Evolutionary conservation across 2,113 vertebrate genomes (phyloP), one percentile per base, ranked within the genome.

Genomic region (Halichoerus grypus): DNA sequence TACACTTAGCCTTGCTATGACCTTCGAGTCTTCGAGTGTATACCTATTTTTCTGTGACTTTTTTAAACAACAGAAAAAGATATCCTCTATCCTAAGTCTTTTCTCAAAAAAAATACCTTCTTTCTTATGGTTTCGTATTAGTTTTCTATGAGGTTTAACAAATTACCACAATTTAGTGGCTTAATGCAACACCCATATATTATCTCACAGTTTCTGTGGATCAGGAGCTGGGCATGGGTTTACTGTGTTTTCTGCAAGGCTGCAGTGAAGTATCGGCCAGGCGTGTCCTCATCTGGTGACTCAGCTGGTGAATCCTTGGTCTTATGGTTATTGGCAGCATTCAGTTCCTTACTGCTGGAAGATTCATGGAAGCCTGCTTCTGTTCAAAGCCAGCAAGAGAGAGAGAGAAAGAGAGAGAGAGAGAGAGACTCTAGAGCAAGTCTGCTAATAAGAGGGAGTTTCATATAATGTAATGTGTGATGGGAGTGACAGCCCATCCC

Each of bases 1-100:
- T 39, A 80, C 22, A 15, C 42, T 49, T 18, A 57, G 24, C 77
- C 6, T 39, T 59, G 81, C 71, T 71, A 4, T 79, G 33, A 65
- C 19, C 53, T 79, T 51, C 14, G 67, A 51, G 24, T 59, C 61
- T 79, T 51, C 10, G 67, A 51, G 24, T 59, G 4, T 51, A 42
- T n/a, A 16, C 18, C 53, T 59, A 63, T 26, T 69, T 89, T 88
- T 36, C 12, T 84, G 59, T 61, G 51, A 85, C 51, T 15, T 90
- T 94, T 85, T 77, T 69, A 28, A 71, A 39, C 19, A 96, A 42
- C 69, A 22, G 22, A 33, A 53, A 93, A 93, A 93, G 31, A 88
- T 84, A 51, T 33, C 31, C 39, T 88, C 16, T 96, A 2, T 88
- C 49, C 57, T 76, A 76, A 46, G 11, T 65, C 28, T 57, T 88